Evolutionary conservation across 2,888 invertebrate species (phyloP), one percentile per base, ranked within the genome.

Genomic region (Agrotis ipsilon): DNA sequence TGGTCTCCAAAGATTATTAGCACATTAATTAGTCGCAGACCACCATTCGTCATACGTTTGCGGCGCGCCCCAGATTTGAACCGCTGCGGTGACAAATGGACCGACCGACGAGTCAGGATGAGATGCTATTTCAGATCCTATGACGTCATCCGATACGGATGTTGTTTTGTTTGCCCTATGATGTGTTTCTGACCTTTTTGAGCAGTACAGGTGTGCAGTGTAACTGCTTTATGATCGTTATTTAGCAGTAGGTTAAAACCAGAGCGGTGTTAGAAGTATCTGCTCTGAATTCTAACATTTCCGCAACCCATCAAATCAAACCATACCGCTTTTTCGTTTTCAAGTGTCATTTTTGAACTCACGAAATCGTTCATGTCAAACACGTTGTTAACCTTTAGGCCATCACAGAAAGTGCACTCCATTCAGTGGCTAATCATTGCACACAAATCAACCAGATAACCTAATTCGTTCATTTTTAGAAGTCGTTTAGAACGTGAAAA

Each of bases 1-100:
- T 74, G 65, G 77, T 73, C 60, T 58, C 68, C 67, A 51, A 70
- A 74, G 80, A 84, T 83, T 83, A 83, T 80, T 74, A 74, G 77
- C 59, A 58, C 83, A 85, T 83, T 84, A 83, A 83, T 83, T 83
- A 83, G 85, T 72, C 66, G 69, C 82, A 75, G 82, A 75, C 68
- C 27, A 43, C 61, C 74, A 80, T 83, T 74, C 85, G 85, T 83
- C 85, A 84, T 71, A 39, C 45, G 66, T 67, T 65, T 72, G 61
- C 69, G 64, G 59, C 55, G 72, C 69, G 77, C 45, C 74, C 71
- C 85, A 82, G 80, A 82, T 84, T 84, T 74, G 72, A 83, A 82
- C 80, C 68, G 66, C 77, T 75, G 52, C 72, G 73, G 59, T 84
- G 83, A 83, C 77, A 80, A 83, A 83, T 83, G 80, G 68, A 79